phyloP scores from a whole-genome alignment of 2,797 vertebrate genomes.

The Eurystomus glaucurus region DNA sequence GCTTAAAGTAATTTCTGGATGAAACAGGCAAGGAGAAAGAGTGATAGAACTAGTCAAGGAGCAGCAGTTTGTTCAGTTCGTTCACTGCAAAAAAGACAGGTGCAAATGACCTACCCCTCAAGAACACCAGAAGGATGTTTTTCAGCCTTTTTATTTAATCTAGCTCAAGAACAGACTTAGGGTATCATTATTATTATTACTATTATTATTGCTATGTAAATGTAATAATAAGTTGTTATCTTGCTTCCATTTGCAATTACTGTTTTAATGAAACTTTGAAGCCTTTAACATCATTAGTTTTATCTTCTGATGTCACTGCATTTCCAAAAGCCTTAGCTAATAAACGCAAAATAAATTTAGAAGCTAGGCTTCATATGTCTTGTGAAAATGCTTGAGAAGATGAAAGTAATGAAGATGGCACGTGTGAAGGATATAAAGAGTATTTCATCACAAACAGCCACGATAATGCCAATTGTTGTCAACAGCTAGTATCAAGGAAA shows the following conservation, averaged over 20 bases:
- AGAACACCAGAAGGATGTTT: background rate
- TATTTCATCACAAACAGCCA: background rate
- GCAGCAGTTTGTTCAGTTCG: background rate
- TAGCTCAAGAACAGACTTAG: background rate
- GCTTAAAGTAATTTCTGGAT: background rate
- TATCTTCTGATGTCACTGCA: background rate
- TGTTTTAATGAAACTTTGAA: background rate
- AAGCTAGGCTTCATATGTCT: background rate
- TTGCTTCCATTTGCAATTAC: background rate
- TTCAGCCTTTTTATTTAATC: background rate
- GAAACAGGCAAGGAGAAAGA: background rate
- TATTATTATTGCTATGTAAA: background rate
- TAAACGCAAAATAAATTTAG: background rate
- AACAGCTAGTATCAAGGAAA: background rate
- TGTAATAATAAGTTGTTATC: background rate
- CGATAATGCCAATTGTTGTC: background rate
- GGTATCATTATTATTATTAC: accelerated
- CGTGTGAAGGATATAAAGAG: background rate
- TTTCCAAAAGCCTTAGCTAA: background rate
- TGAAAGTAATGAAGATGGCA: background rate
- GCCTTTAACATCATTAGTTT: background rate
- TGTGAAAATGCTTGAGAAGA: background rate
- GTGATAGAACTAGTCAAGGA: background rate
- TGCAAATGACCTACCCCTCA: background rate
- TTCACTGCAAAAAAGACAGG: background rate